Evolutionary conservation across 2,888 invertebrate genomes (phyloP), one percentile per base, ranked within the genome.

Genomic region (Omphaloscelis lunosa): DNA sequence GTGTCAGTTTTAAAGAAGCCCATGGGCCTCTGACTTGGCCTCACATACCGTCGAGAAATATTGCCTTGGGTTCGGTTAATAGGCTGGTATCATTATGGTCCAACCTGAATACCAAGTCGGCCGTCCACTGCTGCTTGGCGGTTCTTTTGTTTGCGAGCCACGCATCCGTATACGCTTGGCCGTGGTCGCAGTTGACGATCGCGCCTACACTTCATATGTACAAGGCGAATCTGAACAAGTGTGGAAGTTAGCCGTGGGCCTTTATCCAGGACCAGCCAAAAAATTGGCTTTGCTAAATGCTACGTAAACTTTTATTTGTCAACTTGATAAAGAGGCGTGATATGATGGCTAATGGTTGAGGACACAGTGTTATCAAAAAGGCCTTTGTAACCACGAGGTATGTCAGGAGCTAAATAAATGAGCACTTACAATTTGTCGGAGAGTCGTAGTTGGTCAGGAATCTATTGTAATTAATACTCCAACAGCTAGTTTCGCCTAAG

Each of bases 351-450:
- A 45, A 29, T 29, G 59, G 29, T 29, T 7, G 61, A 45, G 59
- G 41, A 70, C 29, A 6, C 34, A 4, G 4, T 17, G 7, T 62
- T 34, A 17, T 62, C 29, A 48, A 63, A 51, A 39, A 3, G 1
- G 5, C 29, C 23, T 59, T 17, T 39, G 9, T 34, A 48, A 23
- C 17, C 27, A 27, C 51, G 12, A 58, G 9, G 20, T 23, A n/a
- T 45, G 56, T 51, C 2, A 11, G 5, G 2, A 51, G 5, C 23
- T 23, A 58, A 63, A 45, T 66, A 51, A 58, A 53, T n/a, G 27
- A 20, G 11, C 20, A 93, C 95, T 94, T 89, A 96, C 95, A 92
- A 72, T 93, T 93, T 17, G 88, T 87, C 17, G 87, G 79, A 1
- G 39, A 17, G 1, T 85, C 89, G 77, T 93, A 94, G 11, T 41